phyloP scores from a whole-genome alignment of 1,140 invertebrate species.

The Stratiolaelaps scimitus region DNA sequence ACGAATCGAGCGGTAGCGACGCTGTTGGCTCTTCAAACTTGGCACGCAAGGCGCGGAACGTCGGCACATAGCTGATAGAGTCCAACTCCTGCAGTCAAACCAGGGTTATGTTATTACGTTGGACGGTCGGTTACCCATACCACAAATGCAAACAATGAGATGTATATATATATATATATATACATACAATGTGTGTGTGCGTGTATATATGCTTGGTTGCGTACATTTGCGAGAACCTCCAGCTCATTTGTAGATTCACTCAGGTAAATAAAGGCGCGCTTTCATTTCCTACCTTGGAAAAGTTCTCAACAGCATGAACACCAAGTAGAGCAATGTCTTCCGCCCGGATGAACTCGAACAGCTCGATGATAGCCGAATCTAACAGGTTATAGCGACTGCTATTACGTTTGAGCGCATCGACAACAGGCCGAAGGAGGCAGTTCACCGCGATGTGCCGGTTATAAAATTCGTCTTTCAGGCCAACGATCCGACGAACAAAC shows the following conservation, averaged over 20 bases:
- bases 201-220: no score
- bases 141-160: constrained; percentile 31
- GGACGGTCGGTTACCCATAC: constrained; percentile 67
- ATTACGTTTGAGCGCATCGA: constrained; percentile 89
- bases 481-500: constrained; percentile 92
- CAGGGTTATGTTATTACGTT: constrained; percentile 82
- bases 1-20: no score
- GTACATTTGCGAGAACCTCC: background rate
- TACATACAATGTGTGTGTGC: background rate
- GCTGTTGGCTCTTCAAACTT: constrained; percentile 71
- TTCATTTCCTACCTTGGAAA: background rate
- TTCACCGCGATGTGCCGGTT: constrained; percentile 91
- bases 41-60: constrained; percentile 78
- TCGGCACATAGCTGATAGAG: constrained; percentile 89
- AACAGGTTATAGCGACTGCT: constrained; percentile 94
- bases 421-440: constrained; percentile 84
- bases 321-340: constrained; percentile 31
- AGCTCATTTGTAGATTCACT: background rate
- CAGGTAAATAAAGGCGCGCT: background rate
- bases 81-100: constrained; percentile 86
- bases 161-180: background rate
- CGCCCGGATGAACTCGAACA: constrained; percentile 96
- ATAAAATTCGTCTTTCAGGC: constrained; percentile 96
- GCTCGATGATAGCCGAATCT: constrained; percentile 95
- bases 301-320: constrained; percentile 2